Evolutionary conservation across 2,797 vertebrate genomes (phyloP).

Genomic region (Hyperoplus lanceolatus): DNA sequence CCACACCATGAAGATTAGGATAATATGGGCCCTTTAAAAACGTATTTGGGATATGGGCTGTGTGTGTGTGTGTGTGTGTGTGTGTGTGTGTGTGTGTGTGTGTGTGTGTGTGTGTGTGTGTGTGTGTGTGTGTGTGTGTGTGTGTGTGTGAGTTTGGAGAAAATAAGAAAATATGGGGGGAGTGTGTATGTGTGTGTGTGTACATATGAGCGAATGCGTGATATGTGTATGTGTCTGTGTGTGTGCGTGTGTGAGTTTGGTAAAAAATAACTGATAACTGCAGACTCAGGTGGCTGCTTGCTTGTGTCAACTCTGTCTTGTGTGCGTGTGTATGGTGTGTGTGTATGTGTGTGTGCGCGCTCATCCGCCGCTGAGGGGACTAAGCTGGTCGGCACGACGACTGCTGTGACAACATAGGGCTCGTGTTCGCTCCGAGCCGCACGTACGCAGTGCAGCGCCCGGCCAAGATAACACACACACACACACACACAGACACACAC

Average conservation of each 20-base stretch:
- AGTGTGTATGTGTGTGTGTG: slow-evolving; percentile 20
- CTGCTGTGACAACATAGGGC: slow-evolving; percentile 74
- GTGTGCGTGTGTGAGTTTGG: slow-evolving; percentile 17
- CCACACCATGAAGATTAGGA: background rate
- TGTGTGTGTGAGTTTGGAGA: background rate
- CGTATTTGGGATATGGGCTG: slow-evolving; percentile 23
- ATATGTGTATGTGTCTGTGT: slow-evolving; percentile 27
- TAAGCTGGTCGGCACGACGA: slow-evolving; percentile 68
- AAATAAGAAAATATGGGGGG: slow-evolving; percentile 32
- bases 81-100: slow-evolving; percentile 32
- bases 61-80: slow-evolving; percentile 21
- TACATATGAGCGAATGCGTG: slow-evolving; percentile 3
- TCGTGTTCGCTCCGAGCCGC: slow-evolving; percentile 65
- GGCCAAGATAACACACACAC: slow-evolving; percentile 66
- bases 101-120: slow-evolving; percentile 24
- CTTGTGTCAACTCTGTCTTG: background rate
- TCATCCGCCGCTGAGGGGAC: slow-evolving; percentile 75
- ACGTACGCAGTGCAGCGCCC: slow-evolving; percentile 75
- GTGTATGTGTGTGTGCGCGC: slow-evolving; percentile 24
- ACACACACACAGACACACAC: slow-evolving; percentile 67
- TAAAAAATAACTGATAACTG: slow-evolving; percentile 53
- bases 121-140: slow-evolving; percentile 25
- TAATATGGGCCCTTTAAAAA: background rate
- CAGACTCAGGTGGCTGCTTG: slow-evolving; percentile 65
- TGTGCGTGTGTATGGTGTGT: too few species aligned